Percentiles rank a stretch among this genome's conserved stretches.
These are phyloP conservation scores for Synergus gifuensis DNA, from an alignment of 2,888 invertebrate species.

Conservation along the genomic window DNA sequence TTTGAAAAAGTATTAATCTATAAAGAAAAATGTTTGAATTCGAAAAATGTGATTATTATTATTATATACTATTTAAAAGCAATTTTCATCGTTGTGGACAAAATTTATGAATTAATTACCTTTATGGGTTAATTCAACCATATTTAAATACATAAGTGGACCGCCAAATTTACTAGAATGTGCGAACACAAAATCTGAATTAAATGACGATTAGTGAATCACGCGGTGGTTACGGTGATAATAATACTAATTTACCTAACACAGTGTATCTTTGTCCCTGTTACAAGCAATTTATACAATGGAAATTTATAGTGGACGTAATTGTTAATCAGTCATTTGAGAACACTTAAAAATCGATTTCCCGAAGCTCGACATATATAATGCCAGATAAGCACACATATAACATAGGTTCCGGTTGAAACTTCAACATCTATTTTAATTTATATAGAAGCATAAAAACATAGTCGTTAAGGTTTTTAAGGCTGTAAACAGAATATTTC, in stretches of 20 bases:
- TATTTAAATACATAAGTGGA: conserved; percentile 8
- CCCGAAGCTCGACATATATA: conserved; percentile 32
- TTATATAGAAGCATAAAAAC: too few species aligned
- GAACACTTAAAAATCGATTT: conserved; percentile 22
- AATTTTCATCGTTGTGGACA: not conserved
- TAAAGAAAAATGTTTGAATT: too few species aligned
- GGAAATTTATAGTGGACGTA: conserved; percentile 16
- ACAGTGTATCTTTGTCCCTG: not conserved
- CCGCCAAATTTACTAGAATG: conserved; percentile 4
- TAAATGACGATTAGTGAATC: conserved; percentile 27
- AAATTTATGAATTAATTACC: not conserved
- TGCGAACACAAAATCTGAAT: conserved; percentile 22
- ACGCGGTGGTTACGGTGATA: conserved; percentile 10
- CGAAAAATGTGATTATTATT: too few species aligned
- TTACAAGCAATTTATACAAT: not conserved
- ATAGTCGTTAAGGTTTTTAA: too few species aligned
- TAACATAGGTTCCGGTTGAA: too few species aligned
- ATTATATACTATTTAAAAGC: not conserved
- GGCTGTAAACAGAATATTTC: too few species aligned
- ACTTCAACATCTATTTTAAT: too few species aligned
- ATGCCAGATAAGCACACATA: not conserved
- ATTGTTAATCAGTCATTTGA: conserved; percentile 46
- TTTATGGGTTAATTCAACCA: not conserved
- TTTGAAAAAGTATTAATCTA: too few species aligned
- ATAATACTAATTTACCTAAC: conserved; percentile 20